Base-by-base conservation (phyloP, 2,888 invertebrate species). In the Tenthredo notha region DNA sequence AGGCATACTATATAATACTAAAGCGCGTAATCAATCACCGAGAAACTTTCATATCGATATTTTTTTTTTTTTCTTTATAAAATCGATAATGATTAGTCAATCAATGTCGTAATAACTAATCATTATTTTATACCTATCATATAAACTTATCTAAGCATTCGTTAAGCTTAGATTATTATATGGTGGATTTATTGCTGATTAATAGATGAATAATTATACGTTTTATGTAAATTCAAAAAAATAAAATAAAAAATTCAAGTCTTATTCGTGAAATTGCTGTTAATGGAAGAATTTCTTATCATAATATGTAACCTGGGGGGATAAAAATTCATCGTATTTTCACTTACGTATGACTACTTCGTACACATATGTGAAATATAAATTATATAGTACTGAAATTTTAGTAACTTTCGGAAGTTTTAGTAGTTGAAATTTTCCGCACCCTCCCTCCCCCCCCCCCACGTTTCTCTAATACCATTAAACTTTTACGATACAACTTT, bases 401-500 rank as follows among this genome's bases (percentile, higher is more conserved):
- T 12, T 29, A 3, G 25, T 65, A 70, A 25, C 84, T 54, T 40
- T 5, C 25, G 7, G 72, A 85, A 85, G 67, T 85, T 82, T 43
- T 72, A 37, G 72, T 18, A 18, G 40, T 15, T 21, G 50, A 83
- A 85, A 83, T 67, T 78, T 82, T 85, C 86, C 84, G 74, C 87
- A 80, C 72, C 50, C 84, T 67, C 33, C 67, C 4, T 85, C 84
- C 74, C 87, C 75, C 72, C 50, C 84, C 72, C 47, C 78, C 1
- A 86, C 77, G 40, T 80, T 61, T 80, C 61, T 85, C 87, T 87
- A 88, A 88, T 86, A 87, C 88, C 87, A 90, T 91, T 89, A 91
- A 91, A 91, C 89, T 91, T 91, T 91, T 90, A 90, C 90, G 90
- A 91, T 91, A 90, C 89, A 89, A 91, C 88, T 90, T 91, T 90